A percentile compares a stretch with the other conserved stretches of the same genome.
These are phyloP conservation scores for Hydriomena furcata DNA, from an alignment of 2,888 invertebrate species.

Conservation along the genomic window DNA sequence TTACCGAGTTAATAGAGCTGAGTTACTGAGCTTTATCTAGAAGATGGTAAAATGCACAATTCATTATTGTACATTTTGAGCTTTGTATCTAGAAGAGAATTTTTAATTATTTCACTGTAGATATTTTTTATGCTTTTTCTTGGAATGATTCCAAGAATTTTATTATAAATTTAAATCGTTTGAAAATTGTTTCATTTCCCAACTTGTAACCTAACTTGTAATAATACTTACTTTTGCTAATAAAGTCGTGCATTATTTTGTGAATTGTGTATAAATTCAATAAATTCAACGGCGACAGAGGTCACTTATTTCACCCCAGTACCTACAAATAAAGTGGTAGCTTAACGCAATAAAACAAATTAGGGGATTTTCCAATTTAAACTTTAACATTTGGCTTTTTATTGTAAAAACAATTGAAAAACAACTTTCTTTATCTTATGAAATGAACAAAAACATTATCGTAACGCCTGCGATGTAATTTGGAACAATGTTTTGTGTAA, in stretches of 20 bases:
- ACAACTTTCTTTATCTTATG: constrained; percentile 61
- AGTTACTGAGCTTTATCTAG: constrained; percentile 11
- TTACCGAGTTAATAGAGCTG: constrained; percentile 18
- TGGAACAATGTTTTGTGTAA: constrained; percentile 75
- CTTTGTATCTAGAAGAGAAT: background rate
- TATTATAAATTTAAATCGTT: too few species aligned
- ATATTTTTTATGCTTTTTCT: background rate
- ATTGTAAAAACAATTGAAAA: constrained; percentile 51
- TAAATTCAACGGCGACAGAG: constrained; percentile 18
- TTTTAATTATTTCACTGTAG: background rate
- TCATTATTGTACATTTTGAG: background rate
- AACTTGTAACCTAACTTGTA: too few species aligned
- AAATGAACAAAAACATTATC: constrained; percentile 70
- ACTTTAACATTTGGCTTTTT: constrained; percentile 26
- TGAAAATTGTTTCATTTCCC: too few species aligned
- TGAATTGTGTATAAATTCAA: constrained; percentile 16
- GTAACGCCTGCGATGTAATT: constrained; percentile 70
- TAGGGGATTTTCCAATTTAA: constrained; percentile 27
- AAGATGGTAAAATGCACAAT: background rate
- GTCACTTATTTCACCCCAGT: constrained; percentile 21
- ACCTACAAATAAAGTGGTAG: constrained; percentile 24
- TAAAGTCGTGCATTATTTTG: background rate
- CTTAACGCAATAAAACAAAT: constrained; percentile 29
- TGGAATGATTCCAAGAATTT: too few species aligned
- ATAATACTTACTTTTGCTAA: too few species aligned